Conservation (phyloP, 2,888 invertebrate genomes). For the Adela reaumurella region DNA sequence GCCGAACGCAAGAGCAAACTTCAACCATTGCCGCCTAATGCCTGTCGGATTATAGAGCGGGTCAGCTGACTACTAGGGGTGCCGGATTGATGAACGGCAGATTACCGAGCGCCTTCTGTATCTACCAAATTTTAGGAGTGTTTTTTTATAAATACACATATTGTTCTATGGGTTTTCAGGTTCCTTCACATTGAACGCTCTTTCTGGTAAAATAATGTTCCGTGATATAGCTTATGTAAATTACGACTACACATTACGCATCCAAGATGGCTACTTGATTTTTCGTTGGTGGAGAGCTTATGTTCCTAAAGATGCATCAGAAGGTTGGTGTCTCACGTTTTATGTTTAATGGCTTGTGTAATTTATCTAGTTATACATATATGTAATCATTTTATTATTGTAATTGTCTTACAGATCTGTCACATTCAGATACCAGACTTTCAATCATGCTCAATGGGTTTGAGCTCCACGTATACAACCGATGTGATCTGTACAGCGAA, state of each 20-base stretch:
- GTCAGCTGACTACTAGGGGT: too few species aligned
- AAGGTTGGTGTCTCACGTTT: slow-evolving; percentile 60
- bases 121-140: too few species aligned
- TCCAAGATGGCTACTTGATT: slow-evolving; percentile 96
- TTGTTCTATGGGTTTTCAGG: too few species aligned
- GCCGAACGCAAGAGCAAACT: too few species aligned
- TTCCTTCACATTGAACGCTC: slow-evolving; percentile 90
- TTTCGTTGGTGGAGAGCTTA: slow-evolving; percentile 98
- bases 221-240: slow-evolving; percentile 92
- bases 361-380: not conserved
- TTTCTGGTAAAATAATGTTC: slow-evolving; percentile 98
- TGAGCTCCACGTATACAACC: slow-evolving; percentile 93
- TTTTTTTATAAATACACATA: too few species aligned
- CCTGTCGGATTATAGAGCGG: too few species aligned
- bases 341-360: not conserved
- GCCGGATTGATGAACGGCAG: too few species aligned
- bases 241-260: slow-evolving; percentile 86
- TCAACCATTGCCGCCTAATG: too few species aligned
- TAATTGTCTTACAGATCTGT: slow-evolving; percentile 67
- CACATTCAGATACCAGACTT: slow-evolving; percentile 89
- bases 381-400: not conserved
- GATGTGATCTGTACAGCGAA: slow-evolving; percentile 80
- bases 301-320: slow-evolving; percentile 90
- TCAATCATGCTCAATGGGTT: slow-evolving; percentile 91
- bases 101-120: too few species aligned